Conservation (phyloP, 2,888 invertebrate species). For the Eupeodes latifasciatus region DNA sequence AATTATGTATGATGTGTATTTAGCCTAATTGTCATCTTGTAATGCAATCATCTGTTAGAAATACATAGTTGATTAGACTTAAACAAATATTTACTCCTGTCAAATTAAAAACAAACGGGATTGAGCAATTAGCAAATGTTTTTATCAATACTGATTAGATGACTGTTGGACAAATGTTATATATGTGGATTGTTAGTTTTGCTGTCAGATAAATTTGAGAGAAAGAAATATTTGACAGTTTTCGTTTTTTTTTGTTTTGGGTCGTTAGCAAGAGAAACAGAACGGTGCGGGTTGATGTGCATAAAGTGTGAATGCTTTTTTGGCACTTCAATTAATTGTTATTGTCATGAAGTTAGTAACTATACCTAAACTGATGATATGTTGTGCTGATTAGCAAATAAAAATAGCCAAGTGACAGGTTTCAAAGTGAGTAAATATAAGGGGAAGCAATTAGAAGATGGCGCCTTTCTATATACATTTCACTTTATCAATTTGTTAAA, state of each 20-base stretch:
- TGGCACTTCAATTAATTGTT: not conserved
- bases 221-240: not conserved
- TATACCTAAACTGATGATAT: not conserved
- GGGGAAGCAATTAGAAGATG: not conserved
- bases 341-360: not conserved
- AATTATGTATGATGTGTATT: slow-evolving; percentile 23
- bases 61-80: slow-evolving; percentile 34
- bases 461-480: not conserved
- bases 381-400: not conserved
- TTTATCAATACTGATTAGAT: slow-evolving; percentile 9
- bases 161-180: too few species aligned
- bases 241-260: not conserved
- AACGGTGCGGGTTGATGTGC: not conserved
- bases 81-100: slow-evolving; percentile 61
- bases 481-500: not conserved
- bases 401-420: not conserved
- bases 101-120: slow-evolving; percentile 61
- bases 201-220: not conserved
- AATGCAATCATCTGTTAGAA: slow-evolving; percentile 48
- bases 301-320: not conserved
- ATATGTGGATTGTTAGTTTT: too few species aligned
- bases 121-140: slow-evolving; percentile 73
- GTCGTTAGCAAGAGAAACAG: not conserved
- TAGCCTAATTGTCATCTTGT: slow-evolving; percentile 68
- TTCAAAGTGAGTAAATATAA: not conserved